Base-by-base conservation (phyloP, 2,888 invertebrate species). In the Epinotia brunnichana region DNA sequence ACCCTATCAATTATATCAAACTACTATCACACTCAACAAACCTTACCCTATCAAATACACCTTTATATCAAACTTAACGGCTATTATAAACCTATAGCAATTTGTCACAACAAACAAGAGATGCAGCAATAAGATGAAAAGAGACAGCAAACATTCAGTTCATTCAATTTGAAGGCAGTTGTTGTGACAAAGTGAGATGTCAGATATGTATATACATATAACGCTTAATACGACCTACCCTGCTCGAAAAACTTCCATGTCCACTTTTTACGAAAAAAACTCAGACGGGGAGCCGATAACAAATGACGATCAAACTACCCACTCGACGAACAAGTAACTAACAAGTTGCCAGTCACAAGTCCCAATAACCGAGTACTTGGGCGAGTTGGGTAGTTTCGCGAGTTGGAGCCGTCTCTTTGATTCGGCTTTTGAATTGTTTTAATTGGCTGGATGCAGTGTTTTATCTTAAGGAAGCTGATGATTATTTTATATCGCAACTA, bases 251-350 rank as follows among this genome's bases (percentile, higher is more conserved):
- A 54, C 41, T 51, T 64, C 5, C 57, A 13, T 54, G 17, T 35
- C 41, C 41, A 39, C 19, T 71, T 71, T 71, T 44, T 10, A 60
- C 41, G 44, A 54, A 60, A 60, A 48, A 39, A 17, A 11, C 9
- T 10, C 11, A 29, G 35, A 35, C 9, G 35, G 59, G 51, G 44
- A 51, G 51, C n/a, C 29, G 63, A 57, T 60, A 66, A 71, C 66
- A 67, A 66, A 71, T 70, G 70, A 66, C 60, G 71, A 71, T 71
- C 70, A 70, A 64, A 70, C 69, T 69, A 53, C 56, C 53, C 70
- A 15, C 54, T 56, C 41, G 7, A 44, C 60, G 41, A 71, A 70
- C 64, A 70, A 62, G 56, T 70, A 62, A 70, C 48, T 48, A 48
- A 48, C 66, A 66, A 64, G 66, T 66, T 54, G 66, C 54, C 56